Percentiles rank a stretch among this genome's conserved stretches.
phyloP scores from a whole-genome alignment of 2,797 vertebrate species.

The Cyclopterus lumpus region DNA sequence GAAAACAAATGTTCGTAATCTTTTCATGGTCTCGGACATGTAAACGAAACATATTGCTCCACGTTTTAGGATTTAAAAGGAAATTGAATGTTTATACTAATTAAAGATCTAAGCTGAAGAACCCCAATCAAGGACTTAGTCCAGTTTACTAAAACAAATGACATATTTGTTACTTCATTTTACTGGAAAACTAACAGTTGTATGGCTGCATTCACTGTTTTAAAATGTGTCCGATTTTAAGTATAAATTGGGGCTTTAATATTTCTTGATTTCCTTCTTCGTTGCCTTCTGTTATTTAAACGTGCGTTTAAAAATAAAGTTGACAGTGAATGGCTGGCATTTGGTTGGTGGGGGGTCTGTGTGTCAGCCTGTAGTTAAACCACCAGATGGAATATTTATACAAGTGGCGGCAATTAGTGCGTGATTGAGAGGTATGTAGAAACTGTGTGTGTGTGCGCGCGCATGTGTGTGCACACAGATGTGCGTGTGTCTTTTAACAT shows the following conservation, averaged over 20 bases:
- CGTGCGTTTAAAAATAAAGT: slow-evolving; percentile 37
- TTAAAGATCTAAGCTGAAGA: neutral
- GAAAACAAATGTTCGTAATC: slow-evolving; percentile 20
- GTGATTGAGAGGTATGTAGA: slow-evolving; percentile 61
- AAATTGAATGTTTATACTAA: neutral
- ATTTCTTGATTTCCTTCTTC: slow-evolving; percentile 24
- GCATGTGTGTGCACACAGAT: slow-evolving; percentile 17
- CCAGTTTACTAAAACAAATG: slow-evolving; percentile 14
- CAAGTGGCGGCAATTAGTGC: slow-evolving; percentile 70
- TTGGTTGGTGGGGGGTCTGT: slow-evolving; percentile 29
- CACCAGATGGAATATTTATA: slow-evolving; percentile 64
- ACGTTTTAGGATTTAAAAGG: slow-evolving; percentile 2
- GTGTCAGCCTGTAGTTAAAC: slow-evolving; percentile 53
- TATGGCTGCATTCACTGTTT: slow-evolving; percentile 5
- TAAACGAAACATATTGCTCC: slow-evolving; percentile 1
- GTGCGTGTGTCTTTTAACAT: slow-evolving; percentile 9
- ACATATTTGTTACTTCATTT: neutral
- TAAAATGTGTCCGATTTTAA: slow-evolving; percentile 24
- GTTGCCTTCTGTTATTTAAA: slow-evolving; percentile 19
- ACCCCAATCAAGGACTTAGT: neutral
- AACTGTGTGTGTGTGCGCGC: slow-evolving; percentile 22
- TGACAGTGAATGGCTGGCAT: slow-evolving; percentile 27
- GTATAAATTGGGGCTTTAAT: slow-evolving; percentile 16
- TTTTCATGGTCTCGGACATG: neutral
- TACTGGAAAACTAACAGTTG: neutral